Evolutionary conservation across 2,113 vertebrate genomes (phyloP).

Genomic region (Sinocyclocheilus rhinocerous): DNA sequence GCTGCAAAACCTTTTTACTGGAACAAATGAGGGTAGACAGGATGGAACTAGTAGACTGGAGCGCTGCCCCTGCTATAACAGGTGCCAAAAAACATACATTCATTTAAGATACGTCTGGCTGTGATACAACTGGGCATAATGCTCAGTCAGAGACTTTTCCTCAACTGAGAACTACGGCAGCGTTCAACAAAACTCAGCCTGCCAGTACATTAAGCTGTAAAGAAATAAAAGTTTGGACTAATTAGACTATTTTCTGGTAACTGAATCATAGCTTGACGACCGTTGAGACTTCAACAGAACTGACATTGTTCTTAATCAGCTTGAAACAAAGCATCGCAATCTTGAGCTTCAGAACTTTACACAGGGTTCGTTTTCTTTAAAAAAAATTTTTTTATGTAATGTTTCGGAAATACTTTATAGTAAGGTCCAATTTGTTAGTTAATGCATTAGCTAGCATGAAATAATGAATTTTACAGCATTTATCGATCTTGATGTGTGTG

Average conservation of each 20-base stretch:
- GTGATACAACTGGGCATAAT: slow-evolving; percentile 28
- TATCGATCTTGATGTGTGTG: not conserved
- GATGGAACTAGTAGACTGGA: slow-evolving; percentile 20
- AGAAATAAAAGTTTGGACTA: slow-evolving; percentile 10
- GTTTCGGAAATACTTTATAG: slow-evolving; percentile 10
- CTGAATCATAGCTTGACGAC: slow-evolving; percentile 59
- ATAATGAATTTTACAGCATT: not conserved
- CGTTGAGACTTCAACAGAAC: slow-evolving; percentile 70
- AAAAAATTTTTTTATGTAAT: not conserved
- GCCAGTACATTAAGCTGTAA: not conserved
- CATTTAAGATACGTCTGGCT: not conserved
- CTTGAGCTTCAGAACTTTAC: not conserved
- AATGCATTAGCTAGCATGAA: not conserved
- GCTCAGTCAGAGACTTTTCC: slow-evolving; percentile 9
- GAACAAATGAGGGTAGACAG: slow-evolving; percentile 24
- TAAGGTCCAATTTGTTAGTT: not conserved
- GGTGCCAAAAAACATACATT: slow-evolving; percentile 28
- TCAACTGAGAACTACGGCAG: not conserved
- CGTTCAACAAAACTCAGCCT: not conserved
- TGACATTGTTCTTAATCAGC: slow-evolving; percentile 43
- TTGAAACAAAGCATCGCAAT: not conserved
- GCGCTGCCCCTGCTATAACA: slow-evolving; percentile 5
- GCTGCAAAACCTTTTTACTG: slow-evolving; percentile 39
- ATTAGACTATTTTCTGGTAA: slow-evolving; percentile 9
- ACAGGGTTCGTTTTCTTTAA: not conserved